Conservation (phyloP, 2,797 vertebrate genomes). For the Pseudocheirus occidentalis region DNA sequence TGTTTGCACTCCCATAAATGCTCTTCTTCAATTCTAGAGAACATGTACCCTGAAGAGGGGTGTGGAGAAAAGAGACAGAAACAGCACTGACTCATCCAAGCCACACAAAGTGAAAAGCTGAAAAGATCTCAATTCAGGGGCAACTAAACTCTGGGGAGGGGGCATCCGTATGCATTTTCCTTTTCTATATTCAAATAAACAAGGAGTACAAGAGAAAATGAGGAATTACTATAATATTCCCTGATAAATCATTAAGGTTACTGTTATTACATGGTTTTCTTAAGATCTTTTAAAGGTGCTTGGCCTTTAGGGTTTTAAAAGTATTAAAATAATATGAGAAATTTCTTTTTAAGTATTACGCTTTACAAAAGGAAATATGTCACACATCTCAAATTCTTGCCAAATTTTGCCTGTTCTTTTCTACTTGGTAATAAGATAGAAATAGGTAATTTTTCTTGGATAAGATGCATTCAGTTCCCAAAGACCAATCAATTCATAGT, state of each 20-base stretch:
- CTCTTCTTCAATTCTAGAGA: conserved; percentile 97
- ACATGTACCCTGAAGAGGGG: conserved; percentile 89
- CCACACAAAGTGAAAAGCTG: not conserved
- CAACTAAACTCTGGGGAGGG: not conserved
- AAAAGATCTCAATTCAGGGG: conserved; percentile 18
- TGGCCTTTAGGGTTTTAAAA: conserved; percentile 3
- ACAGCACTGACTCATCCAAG: conserved; percentile 32
- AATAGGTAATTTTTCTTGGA: not conserved
- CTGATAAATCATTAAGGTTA: not conserved
- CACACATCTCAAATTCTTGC: not conserved
- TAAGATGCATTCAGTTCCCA: not conserved
- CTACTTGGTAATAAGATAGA: not conserved
- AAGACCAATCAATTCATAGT: not conserved
- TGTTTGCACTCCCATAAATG: conserved; percentile 99
- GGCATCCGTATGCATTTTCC: not conserved
- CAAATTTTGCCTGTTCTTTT: not conserved
- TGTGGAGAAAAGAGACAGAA: not conserved
- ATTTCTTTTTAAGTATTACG: not conserved
- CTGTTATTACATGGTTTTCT: not conserved
- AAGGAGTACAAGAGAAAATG: conserved; percentile 12
- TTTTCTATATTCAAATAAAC: conserved; percentile 28
- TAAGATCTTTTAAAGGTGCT: not conserved
- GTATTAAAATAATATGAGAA: not conserved
- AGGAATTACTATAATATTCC: not conserved
- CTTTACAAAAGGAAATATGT: not conserved